Percentiles rank a stretch among this genome's conserved stretches.
phyloP scores from a whole-genome alignment of 1,140 invertebrate genomes.

The Diabrotica undecimpunctata region DNA sequence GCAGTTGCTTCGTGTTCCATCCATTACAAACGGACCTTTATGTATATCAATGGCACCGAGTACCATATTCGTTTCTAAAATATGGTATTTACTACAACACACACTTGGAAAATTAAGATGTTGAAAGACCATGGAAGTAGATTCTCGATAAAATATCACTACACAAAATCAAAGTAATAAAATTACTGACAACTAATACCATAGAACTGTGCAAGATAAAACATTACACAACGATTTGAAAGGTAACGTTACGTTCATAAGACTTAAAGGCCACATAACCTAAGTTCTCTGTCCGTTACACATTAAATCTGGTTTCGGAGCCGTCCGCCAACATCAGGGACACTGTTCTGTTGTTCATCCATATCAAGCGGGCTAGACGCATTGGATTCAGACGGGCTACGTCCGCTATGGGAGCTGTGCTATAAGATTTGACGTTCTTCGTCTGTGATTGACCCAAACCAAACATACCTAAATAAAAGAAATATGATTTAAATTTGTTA shows the following conservation, averaged over 20 bases:
- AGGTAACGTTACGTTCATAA: constrained; percentile 8
- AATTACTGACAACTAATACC: constrained; percentile 1
- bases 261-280: constrained; percentile 4
- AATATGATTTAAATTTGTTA: too few relatives aligned
- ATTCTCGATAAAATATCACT: constrained; percentile 2
- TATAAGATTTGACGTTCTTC: constrained; percentile 89
- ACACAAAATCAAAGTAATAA: background rate
- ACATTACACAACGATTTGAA: constrained; percentile 13
- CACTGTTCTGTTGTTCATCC: constrained; percentile 89
- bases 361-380: constrained; percentile 81
- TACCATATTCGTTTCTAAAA: too few relatives aligned
- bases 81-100: too few relatives aligned
- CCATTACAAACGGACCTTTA: too few relatives aligned
- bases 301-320: constrained; percentile 85
- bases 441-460: constrained; percentile 88
- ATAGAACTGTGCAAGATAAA: constrained; percentile 4
- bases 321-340: constrained; percentile 89
- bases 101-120: too few relatives aligned
- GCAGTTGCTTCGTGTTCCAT: too few relatives aligned
- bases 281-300: constrained; percentile 53
- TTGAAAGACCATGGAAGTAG: background rate
- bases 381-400: constrained; percentile 81
- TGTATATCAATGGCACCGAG: too few relatives aligned
- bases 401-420: constrained; percentile 85
- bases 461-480: constrained; percentile 72